Conservation (phyloP, 30 jellyfish, hydroid and myxozoan genomes). For the Phacellophora camtschatica region DNA sequence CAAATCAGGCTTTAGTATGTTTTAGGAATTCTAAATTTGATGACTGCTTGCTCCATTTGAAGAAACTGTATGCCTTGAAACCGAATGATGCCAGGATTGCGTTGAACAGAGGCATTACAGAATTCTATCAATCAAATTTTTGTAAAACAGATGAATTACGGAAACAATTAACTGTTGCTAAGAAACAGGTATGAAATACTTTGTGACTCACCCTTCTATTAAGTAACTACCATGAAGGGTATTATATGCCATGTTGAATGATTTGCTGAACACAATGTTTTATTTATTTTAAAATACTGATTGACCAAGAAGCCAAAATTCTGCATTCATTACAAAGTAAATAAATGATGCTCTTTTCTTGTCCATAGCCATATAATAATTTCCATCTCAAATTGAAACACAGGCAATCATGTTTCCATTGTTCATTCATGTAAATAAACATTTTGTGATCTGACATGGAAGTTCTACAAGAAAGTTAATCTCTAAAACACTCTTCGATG, state of each 20-base stretch:
- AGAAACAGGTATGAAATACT: conserved; percentile 70
- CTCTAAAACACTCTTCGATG: no score
- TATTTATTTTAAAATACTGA: not conserved
- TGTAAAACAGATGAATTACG: conserved; percentile 89
- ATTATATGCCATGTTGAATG: not conserved
- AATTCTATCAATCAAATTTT: conserved; percentile 71
- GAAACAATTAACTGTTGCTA: conserved; percentile 58
- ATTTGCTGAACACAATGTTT: not conserved
- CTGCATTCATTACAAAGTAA: no score
- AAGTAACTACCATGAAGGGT: not conserved
- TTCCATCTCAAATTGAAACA: no score
- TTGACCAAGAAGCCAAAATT: no score
- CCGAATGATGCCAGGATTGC: conserved; percentile 83
- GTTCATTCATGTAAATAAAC: no score
- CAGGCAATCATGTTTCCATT: no score
- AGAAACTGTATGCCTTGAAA: conserved; percentile 64
- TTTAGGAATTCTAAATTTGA: conserved; percentile 61
- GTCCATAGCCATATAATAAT: no score
- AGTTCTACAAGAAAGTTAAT: no score
- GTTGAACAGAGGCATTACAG: conserved; percentile 76
- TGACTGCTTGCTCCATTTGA: conserved; percentile 58
- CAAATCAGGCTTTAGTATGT: conserved; percentile 65
- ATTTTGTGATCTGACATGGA: no score
- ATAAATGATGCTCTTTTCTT: no score
- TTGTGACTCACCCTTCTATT: not conserved